Percentiles rank a stretch among this genome's conserved stretches.
phyloP scores from a whole-genome alignment of 2,797 vertebrate species.

The Acanthis flammea region DNA sequence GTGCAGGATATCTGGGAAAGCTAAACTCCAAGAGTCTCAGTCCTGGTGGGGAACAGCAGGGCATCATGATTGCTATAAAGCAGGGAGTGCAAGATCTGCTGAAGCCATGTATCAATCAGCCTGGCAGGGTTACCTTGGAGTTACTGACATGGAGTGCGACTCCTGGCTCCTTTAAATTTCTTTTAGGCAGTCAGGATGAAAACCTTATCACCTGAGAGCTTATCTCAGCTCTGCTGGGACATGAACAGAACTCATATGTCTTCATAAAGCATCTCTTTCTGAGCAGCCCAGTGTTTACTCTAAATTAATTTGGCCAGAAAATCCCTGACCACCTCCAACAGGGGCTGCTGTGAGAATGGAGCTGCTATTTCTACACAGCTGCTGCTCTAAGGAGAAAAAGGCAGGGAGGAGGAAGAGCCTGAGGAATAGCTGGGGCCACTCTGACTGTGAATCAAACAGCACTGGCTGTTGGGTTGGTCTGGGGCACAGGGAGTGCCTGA shows the following conservation, averaged over 20 bases:
- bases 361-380: neutral
- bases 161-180: neutral
- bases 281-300: neutral
- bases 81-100: neutral
- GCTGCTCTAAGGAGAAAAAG: neutral
- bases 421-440: neutral
- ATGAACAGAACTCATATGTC: neutral
- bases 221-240: neutral
- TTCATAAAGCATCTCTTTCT: neutral
- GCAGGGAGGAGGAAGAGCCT: neutral
- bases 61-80: neutral
- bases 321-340: neutral
- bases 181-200: neutral
- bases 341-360: neutral
- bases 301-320: neutral
- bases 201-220: neutral
- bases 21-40: neutral
- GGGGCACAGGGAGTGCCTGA: neutral
- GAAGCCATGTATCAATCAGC: neutral
- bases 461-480: neutral
- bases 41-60: neutral
- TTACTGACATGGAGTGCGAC: neutral
- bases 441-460: neutral
- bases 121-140: neutral
- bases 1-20: neutral